These are phyloP conservation scores for Aix galericulata DNA, from an alignment of 2,113 vertebrate species.

Conservation along the genomic window DNA sequence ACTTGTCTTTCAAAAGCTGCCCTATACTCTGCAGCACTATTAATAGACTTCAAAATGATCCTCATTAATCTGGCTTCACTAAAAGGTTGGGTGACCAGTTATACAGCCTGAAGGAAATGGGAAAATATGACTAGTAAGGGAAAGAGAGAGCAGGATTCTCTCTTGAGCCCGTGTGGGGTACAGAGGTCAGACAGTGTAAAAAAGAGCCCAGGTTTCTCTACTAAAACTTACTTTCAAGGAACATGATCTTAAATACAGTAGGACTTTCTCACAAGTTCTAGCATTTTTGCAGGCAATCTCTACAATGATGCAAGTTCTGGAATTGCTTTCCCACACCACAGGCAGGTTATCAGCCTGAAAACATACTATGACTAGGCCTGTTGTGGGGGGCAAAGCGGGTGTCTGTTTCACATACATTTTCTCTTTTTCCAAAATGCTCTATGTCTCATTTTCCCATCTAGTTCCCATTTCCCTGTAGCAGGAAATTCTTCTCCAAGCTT, in stretches of 20 bases:
- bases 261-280: not conserved
- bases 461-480: not conserved
- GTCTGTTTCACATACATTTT: not conserved
- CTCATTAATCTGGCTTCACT: not conserved
- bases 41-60: not conserved
- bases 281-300: not conserved
- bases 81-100: not conserved
- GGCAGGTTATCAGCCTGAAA: not conserved
- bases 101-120: not conserved
- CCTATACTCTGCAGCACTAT: not conserved
- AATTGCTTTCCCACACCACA: not conserved
- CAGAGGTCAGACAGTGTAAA: not conserved
- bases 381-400: accelerated
- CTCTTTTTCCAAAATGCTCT: not conserved
- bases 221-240: accelerated
- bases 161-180: not conserved
- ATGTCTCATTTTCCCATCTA: not conserved
- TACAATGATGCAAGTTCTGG: not conserved
- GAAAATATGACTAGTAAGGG: not conserved
- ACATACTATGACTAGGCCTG: not conserved
- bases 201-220: not conserved
- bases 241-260: not conserved
- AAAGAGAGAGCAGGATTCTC: not conserved
- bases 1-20: not conserved
- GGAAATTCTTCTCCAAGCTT: not conserved